Evolutionary conservation across 2,113 vertebrate species (phyloP).

Genomic region (Cavia aperea): DNA sequence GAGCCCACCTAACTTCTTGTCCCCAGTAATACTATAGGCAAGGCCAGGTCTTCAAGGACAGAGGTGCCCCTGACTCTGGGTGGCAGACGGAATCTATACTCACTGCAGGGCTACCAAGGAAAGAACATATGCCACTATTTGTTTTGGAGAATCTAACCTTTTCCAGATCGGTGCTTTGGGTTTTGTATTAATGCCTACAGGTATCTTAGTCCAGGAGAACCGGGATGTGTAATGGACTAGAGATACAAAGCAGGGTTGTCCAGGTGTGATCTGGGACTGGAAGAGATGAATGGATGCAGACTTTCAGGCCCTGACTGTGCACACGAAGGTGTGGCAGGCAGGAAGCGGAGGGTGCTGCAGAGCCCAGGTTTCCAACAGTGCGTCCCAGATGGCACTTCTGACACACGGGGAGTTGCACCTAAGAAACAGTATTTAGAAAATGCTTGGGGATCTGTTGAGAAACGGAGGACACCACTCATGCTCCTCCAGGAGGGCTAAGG

Average conservation of each 20-base stretch:
- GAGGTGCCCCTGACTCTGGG: not conserved
- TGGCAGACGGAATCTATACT: not conserved
- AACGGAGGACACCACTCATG: not conserved
- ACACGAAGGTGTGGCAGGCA: fast-evolving
- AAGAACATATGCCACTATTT: not conserved
- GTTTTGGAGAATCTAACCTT: not conserved
- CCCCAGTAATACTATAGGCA: not conserved
- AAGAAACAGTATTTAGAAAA: not conserved
- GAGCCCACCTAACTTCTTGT: not conserved
- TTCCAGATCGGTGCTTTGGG: not conserved
- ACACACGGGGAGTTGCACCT: not conserved
- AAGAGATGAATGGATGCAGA: not conserved
- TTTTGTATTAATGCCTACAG: not conserved
- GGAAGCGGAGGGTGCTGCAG: fast-evolving
- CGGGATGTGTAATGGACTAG: not conserved
- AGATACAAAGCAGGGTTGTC: not conserved
- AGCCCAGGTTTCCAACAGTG: not conserved
- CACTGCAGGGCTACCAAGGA: not conserved
- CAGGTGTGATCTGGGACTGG: not conserved
- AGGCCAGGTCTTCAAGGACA: not conserved
- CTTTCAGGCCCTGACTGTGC: not conserved
- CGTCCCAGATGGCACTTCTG: not conserved
- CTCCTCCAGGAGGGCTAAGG: not conserved
- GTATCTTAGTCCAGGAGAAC: not conserved
- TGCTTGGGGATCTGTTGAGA: not conserved